Evolutionary conservation across 2,113 vertebrate species (phyloP), one percentile per base, ranked within the genome.

Genomic region (Parus major): DNA sequence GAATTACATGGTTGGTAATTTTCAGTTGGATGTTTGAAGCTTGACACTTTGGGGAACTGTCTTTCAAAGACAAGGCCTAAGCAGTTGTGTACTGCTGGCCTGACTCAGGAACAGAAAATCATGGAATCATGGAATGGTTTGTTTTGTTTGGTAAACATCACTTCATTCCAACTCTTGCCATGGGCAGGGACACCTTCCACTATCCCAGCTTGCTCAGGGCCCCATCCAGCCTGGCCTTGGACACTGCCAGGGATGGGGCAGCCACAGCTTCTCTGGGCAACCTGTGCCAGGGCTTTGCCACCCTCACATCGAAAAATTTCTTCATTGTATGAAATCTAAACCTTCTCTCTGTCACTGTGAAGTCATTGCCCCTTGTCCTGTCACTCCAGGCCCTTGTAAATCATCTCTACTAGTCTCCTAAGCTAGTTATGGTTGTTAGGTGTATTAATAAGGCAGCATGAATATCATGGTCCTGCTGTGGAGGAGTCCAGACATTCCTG

Each of bases 1-100:
- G 47, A 79, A 44, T 68, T 19, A 50, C 7, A 55, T 22, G 46
- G 21, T 18, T 75, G 25, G 22, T 47, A 53, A 24, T 63, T 50
- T 88, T 60, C 46, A 24, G 23, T 20, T 78, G 57, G 11, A 10
- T 57, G 11, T 70, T 82, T 73, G 59, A 71, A 71, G 5, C 25
- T 52, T 47, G 59, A 35, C 28, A 6, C 0, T 0, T 2, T 69
- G 27, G 41, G 29, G 19, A 85, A 4, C 25, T 42, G 27, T 44
- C 53, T 63, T 66, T 68, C 36, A 63, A 77, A 91, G 53, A 31
- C 25, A 71, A 86, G 39, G 28, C 24, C 41, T 36, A 73, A 78
- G 46, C 12, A 36, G 10, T 19, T 57, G 19, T 31, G 5, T 70
- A 28, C 7, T 44, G 4, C 52, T 65, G 55, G 6, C 60, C 36